Base-by-base conservation (phyloP, 2,113 vertebrate genomes). In the Phaethon lepturus region DNA sequence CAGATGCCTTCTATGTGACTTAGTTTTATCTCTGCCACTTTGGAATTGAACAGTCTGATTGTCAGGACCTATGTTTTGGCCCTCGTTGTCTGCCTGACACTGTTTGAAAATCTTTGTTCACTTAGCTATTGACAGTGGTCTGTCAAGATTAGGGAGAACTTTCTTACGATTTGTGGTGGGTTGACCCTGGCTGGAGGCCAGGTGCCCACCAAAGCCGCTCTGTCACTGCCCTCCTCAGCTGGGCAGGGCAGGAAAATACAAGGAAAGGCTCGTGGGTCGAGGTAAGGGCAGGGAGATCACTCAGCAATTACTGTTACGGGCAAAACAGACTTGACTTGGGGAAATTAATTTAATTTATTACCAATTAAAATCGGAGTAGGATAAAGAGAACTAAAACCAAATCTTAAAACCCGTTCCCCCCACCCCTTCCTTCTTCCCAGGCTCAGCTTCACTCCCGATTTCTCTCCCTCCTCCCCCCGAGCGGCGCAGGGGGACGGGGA, bases 401-500 rank as follows among this genome's bases (percentile, higher is more conserved):
- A 50, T 45, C 53, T 74, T 71, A 42, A 56, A 67, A 29, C 10
- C 29, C 4, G 10, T 20, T 71, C 2, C 2, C 16, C 7, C 4
- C 3, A 8, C 25, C 1, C 31, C 29, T 24, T 29, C n/a, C 9
- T 85, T 23, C 31, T 74, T 77, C 44, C 42, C 2, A 2, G 9
- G 15, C 42, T 81, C 17, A 88, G 2, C 14, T 76, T 72, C 20
- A 20, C 14, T 53, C 23, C 9, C 0, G 1, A 6, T 40, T 63
- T 42, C 38, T 45, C 6, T 63, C 5, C 15, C 2, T 76, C 2
- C 23, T 68, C 4, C 2, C 17, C 8, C 4, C 1, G 2, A 52
- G 28, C 11, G 1, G 31, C 0, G 0, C 45, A 52, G 17, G 6
- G 4, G 20, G 3, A 40, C 0, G 1, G 12, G 28, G 11, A 78